Base-by-base conservation (phyloP, 2,113 vertebrate species). In the Stegostoma tigrinum region DNA sequence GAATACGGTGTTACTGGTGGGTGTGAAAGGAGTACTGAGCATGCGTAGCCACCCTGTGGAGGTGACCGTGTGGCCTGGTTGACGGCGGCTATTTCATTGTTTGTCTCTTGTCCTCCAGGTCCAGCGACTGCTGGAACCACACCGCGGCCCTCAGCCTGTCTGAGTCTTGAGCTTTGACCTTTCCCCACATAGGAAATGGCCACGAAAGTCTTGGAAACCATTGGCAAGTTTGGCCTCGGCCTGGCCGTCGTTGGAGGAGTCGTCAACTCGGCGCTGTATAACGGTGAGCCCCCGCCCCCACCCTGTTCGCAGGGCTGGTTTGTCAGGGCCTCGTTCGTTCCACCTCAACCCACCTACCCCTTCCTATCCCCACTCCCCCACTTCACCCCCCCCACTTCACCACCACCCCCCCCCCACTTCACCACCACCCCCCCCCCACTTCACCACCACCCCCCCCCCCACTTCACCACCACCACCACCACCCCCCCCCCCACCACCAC, bases 181-280 rank as follows among this genome's bases (percentile, higher is more conserved):
- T 67, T 15, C 15, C 24, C 70, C 24, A 30, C 8, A 5, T 30
- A 1, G 19, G 67, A 30, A 70, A 86, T 96, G 64, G 83, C 95
- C 17, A 98, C 98, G 34, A 99, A 98, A 96, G 97, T 99, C 85
- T 99, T 99, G 96, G 99, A 99, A 96, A 97, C 98, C 4, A 97
- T 99, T 38, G 99, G 99, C 93, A 99, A 99, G 97, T 97, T 99
- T 0, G 99, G 99, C 95, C 97, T 99, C 96, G 99, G 98, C 34
- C 95, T 99, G 95, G 99, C 99, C 0, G 83, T 99, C 0, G 98
- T 98, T 15, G 99, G 99, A 2, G 98, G 99, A 23, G 98, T 99
- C 0, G 98, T 98, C 38, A 99, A 99, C 97, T 99, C 99, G 0
- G 99, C 99, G 3, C 98, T 99, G 0, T 99, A 98, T 96, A 99